A percentile compares a stretch with the other conserved stretches of the same genome.
These are phyloP conservation scores for Neomorphus geoffroyi DNA, from an alignment of 2,797 vertebrate genomes.

Conservation along the genomic window DNA sequence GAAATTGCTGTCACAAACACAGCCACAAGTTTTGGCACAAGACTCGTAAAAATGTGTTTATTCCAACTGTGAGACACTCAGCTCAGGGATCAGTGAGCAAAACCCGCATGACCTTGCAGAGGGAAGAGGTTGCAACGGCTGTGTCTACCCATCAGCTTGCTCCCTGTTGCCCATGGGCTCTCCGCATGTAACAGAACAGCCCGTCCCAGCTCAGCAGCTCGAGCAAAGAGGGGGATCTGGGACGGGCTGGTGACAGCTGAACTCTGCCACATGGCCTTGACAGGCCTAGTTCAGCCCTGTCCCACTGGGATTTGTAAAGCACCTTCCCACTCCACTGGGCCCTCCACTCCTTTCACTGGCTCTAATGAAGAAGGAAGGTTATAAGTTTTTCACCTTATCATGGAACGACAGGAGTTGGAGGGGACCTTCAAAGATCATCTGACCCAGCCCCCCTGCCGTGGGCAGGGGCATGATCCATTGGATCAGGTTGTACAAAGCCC, in stretches of 20 bases:
- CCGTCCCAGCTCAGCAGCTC: rapidly evolving
- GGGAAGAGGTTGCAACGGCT: background rate
- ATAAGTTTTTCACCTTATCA: background rate
- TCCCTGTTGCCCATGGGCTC: rapidly evolving
- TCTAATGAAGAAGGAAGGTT: background rate
- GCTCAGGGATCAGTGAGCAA: background rate
- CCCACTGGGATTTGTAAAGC: background rate
- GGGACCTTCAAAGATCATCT: too few relatives aligned
- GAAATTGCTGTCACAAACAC: background rate
- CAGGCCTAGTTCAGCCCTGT: background rate
- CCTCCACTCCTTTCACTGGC: rapidly evolving
- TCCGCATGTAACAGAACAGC: background rate
- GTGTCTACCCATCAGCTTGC: rapidly evolving
- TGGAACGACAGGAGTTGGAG: too few relatives aligned
- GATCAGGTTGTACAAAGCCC: too few relatives aligned
- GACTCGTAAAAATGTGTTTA: background rate
- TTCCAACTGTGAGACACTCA: background rate
- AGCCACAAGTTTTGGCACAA: background rate
- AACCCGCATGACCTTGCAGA: rapidly evolving
- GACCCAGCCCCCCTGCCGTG: too few relatives aligned
- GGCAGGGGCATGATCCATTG: too few relatives aligned
- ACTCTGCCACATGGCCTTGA: background rate
- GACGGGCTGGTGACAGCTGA: background rate
- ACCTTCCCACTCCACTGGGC: rapidly evolving
- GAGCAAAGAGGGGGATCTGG: background rate